phyloP scores from a whole-genome alignment of 2,888 invertebrate species.

The Nesidiocoris tenuis region DNA sequence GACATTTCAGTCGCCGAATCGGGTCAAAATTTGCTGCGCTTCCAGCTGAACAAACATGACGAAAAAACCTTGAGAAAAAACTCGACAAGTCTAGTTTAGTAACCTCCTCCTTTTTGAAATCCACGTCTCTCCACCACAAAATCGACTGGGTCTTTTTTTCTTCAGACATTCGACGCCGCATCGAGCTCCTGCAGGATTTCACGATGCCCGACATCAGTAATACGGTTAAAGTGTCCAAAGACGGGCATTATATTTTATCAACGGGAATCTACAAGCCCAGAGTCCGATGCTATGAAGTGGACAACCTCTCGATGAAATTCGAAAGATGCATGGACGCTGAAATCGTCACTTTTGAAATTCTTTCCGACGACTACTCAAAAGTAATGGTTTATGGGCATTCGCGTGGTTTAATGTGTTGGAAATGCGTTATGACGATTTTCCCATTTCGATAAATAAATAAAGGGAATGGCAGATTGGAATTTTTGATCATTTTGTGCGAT shows the following conservation, averaged over 20 bases:
- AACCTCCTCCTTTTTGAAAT: no score
- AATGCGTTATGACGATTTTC: background rate
- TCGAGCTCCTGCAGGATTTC: slow-evolving; percentile 98
- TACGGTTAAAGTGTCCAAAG: slow-evolving; percentile 77
- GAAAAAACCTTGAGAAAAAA: no score
- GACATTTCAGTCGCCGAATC: no score
- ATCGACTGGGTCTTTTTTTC: no score
- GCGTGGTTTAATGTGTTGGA: background rate
- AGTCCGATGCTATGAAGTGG: slow-evolving; percentile 93
- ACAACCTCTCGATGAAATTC: slow-evolving; percentile 94
- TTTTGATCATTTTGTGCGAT: no score
- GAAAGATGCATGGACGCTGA: slow-evolving; percentile 97
- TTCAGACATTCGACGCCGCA: slow-evolving; percentile 78
- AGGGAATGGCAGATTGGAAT: no score
- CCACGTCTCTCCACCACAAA: no score
- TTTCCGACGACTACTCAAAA: slow-evolving; percentile 96
- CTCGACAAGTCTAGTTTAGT: no score
- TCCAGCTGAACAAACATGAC: no score
- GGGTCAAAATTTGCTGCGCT: no score
- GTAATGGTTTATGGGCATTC: slow-evolving; percentile 55
- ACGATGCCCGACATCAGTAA: slow-evolving; percentile 96
- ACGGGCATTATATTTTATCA: slow-evolving; percentile 88
- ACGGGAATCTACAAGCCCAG: slow-evolving; percentile 96
- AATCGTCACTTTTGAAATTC: slow-evolving; percentile 85
- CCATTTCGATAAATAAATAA: no score